Conservation (phyloP, 2,113 vertebrate genomes). For the Myotis davidii region DNA sequence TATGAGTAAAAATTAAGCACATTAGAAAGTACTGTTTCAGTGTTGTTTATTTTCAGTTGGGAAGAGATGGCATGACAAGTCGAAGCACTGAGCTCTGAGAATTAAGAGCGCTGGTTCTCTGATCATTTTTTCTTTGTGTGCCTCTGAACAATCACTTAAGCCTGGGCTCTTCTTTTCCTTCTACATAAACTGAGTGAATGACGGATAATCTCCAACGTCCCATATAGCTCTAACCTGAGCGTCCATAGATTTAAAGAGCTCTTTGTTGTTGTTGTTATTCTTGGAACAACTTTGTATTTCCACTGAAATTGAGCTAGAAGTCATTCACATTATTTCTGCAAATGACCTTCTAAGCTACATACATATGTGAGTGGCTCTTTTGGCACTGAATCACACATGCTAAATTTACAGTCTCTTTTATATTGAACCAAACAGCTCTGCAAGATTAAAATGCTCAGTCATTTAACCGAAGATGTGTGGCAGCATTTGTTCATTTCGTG, state of each 20-base stretch:
- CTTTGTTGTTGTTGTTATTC: background rate
- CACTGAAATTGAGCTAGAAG: conserved; percentile 44
- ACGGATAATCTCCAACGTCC: background rate
- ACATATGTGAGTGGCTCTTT: background rate
- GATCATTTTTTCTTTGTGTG: background rate
- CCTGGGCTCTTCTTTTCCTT: background rate
- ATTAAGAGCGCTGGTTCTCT: background rate
- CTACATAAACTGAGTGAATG: background rate
- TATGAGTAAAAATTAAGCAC: background rate
- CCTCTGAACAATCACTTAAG: background rate
- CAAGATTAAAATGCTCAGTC: conserved; percentile 29
- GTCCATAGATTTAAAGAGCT: background rate
- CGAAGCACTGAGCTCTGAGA: background rate
- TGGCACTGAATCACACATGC: conserved; percentile 5
- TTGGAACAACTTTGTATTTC: conserved; percentile 32
- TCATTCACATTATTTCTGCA: conserved; percentile 50
- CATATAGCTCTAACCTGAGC: background rate
- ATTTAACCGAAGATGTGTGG: background rate
- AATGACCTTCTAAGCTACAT: conserved; percentile 3
- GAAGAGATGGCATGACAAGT: background rate
- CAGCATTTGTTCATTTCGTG: background rate
- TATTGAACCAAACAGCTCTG: background rate
- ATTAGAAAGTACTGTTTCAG: background rate
- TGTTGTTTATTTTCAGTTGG: background rate
- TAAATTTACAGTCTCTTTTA: conserved; percentile 27